Evolutionary conservation across 2,797 vertebrate genomes (phyloP), one percentile per base, ranked within the genome.

Genomic region (Cephalopachus bancanus): DNA sequence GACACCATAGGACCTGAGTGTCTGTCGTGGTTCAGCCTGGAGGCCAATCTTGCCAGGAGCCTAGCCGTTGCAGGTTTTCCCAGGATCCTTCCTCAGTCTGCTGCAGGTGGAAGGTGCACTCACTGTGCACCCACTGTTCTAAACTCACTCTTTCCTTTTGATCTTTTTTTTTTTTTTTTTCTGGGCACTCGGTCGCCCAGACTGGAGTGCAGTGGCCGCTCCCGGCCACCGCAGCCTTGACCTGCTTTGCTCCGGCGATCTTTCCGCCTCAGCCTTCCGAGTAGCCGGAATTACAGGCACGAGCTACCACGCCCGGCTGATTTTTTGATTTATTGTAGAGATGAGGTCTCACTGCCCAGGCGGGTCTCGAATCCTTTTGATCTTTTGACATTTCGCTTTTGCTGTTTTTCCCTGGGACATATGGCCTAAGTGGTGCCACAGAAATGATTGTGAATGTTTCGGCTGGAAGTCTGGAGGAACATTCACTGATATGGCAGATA

Each of bases 391-490:
- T 57, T 30, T 83, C 3, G 0, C 19, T 67, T 89, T 85, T 93
- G 30, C 22, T 85, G 8, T 57, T 84, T 19, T 17, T 1, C 57
- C 10, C n/a, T 10, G 19, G 94, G 64, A 44, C 28, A 0, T 19
- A 30, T 76, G 71, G 24, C 10, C 76, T 65, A 16, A 19, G 8
- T 15, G 75, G 24, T 62, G 71, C 26, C 33, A 19, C 20, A 3
- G 71, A 62, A 92, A 51, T 75, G 30, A 92, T 53, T 81, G 30
- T 62, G 22, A 33, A 90, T 55, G 22, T 53, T 93, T 89, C 53
- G 30, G 19, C 51, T 89, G 80, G 69, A 95, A 92, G 65, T 49
- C 26, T 8, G 60, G 44, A 72, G 60, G 87, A 67, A 37, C 11
- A n/a, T 44, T 88, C 44, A 6, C 28, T 59, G 53, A 19, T n/a